Percentiles rank a stretch among this genome's conserved stretches.
Evolutionary conservation across 2,797 vertebrate species (phyloP).

Genomic region (Xyrichtys novacula): DNA sequence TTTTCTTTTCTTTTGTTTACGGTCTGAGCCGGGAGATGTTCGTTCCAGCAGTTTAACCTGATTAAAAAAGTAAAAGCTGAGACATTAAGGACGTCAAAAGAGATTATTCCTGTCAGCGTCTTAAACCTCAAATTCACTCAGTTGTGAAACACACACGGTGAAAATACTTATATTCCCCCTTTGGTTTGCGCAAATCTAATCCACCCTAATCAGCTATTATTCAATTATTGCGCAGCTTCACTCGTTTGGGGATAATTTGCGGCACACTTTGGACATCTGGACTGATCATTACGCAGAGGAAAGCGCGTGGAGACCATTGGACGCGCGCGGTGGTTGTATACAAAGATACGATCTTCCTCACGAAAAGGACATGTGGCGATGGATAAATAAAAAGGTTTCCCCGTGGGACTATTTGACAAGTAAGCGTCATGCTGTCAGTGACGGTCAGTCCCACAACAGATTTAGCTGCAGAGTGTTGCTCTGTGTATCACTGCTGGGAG

Average conservation of each 20-base stretch:
- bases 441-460: constrained; percentile 31
- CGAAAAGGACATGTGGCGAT: constrained; percentile 81
- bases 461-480: constrained; percentile 18
- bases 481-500: not conserved
- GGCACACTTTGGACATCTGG: constrained; percentile 96
- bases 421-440: constrained; percentile 57
- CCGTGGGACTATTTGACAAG: constrained; percentile 62
- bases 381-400: constrained; percentile 74
- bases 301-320: constrained; percentile 95
- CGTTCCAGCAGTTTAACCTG: constrained; percentile 26
- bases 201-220: constrained; percentile 93
- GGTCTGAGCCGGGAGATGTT: not conserved
- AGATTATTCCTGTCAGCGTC: constrained; percentile 34
- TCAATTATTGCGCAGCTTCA: constrained; percentile 93
- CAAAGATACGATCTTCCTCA: constrained; percentile 60
- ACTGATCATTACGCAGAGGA: constrained; percentile 89
- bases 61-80: constrained; percentile 45
- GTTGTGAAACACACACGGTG: constrained; percentile 43
- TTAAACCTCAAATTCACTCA: constrained; percentile 23
- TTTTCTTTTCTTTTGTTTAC: not conserved
- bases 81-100: constrained; percentile 33
- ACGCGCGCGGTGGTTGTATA: constrained; percentile 77
- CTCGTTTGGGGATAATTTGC: constrained; percentile 91
- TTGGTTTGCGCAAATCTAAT: constrained; percentile 29
- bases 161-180: constrained; percentile 24